Base-by-base conservation (phyloP, 2,113 vertebrate genomes). In the Condylura cristata region DNA sequence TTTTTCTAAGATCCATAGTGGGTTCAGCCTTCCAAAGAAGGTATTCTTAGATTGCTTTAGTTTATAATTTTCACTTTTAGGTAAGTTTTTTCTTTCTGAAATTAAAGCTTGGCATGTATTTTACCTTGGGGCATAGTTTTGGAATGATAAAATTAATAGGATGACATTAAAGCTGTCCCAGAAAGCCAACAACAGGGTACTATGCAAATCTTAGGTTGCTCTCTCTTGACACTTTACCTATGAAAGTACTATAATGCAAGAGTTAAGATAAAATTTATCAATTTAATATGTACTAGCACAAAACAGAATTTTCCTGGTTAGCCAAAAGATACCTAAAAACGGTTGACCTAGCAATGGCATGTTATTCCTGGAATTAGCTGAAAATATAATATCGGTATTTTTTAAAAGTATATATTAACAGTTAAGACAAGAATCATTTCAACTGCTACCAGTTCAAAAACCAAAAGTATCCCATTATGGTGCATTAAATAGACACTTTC, bases 51-150 rank as follows among this genome's bases (percentile, higher is more conserved):
- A 48, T 84, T 71, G 91, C 44, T 80, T 84, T 37, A 34, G 30
- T 30, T 91, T 88, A 82, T 37, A 37, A 83, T 79, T 68, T 96
- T 94, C 74, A 79, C 34, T 83, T 86, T 89, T 53, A 65, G 32
- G 78, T 53, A 87, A 22, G 7, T 28, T 86, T 75, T 88, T 56
- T 37, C 53, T 76, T 84, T 44, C 30, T 89, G n/a, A 93, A 58
- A 20, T 51, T 51, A 51, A 51, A 56, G 80, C 22, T 68, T 71
- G 37, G n/a, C 84, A 11, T 68, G 8, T 83, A 58, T 30, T 85
- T 93, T 86, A 90, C 16, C 63, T 70, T 48, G 75, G 5, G 70
- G 28, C 46, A 68, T 70, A 79, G 48, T 92, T 93, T 89, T 85
- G 51, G 68, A 89, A 86, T 26, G 34, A 66, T 32, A 28, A 90